Percentiles rank a stretch among this genome's conserved stretches.
Conservation (phyloP, 2,113 vertebrate species). For the Lathamus discolor region DNA sequence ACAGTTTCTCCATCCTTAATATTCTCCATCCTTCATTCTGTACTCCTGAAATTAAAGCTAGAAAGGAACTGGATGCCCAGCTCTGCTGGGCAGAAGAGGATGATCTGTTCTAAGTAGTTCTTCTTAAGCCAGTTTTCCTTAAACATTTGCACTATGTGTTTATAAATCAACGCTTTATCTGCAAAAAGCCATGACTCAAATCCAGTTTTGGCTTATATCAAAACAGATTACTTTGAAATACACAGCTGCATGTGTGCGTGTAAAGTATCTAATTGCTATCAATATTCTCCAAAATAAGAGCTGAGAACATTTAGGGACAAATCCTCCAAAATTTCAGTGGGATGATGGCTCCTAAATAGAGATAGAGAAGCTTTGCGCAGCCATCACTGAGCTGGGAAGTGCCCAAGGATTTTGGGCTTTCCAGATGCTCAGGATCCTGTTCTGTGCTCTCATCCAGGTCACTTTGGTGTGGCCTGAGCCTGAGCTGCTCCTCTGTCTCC, state of each 20-base stretch:
- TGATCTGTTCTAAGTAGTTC: background rate
- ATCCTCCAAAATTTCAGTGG: background rate
- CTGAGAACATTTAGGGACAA: background rate
- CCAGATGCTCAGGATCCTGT: background rate
- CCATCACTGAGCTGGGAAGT: background rate
- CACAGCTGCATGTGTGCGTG: background rate
- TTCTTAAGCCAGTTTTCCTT: slow-evolving; percentile 13
- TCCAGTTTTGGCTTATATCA: slow-evolving; percentile 22
- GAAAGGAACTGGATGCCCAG: background rate
- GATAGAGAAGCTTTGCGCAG: background rate
- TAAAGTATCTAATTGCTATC: slow-evolving; percentile 6
- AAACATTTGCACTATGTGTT: background rate
- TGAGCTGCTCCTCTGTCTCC: background rate
- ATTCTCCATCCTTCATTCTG: background rate
- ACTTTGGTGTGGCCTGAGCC: background rate
- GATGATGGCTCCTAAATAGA: background rate
- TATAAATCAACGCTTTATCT: slow-evolving; percentile 36
- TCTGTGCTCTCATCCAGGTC: background rate
- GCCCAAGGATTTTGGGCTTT: background rate
- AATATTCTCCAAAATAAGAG: background rate
- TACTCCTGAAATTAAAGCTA: background rate
- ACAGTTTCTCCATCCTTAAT: background rate
- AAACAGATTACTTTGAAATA: slow-evolving; percentile 40
- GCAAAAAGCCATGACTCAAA: slow-evolving; percentile 9
- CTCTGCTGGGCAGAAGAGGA: background rate